Evolutionary conservation across 1,140 invertebrate genomes (phyloP).

Genomic region (Drosophila triauraria): DNA sequence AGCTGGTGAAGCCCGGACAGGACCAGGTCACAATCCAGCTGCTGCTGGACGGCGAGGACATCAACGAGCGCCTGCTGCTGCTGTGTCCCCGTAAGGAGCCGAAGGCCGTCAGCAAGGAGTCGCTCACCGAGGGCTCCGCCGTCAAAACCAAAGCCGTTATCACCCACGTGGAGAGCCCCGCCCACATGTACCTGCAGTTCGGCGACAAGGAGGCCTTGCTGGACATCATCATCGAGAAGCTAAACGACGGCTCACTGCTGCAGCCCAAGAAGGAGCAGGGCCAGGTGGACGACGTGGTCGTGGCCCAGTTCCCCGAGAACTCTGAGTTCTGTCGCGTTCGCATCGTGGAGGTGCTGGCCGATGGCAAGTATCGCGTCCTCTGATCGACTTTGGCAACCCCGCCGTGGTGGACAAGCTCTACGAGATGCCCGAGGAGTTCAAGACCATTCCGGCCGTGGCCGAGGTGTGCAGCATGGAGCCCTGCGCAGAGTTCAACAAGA

Average conservation of each 20-base stretch:
- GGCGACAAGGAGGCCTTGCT: conserved; percentile 43
- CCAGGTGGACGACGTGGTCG: conserved; percentile 56
- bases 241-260: conserved; percentile 42
- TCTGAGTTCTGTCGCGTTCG: conserved; percentile 64
- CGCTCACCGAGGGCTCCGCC: background rate
- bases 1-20: conserved; percentile 87
- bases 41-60: conserved; percentile 87
- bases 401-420: conserved; percentile 87
- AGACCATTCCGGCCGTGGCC: conserved; percentile 87
- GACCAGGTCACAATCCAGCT: conserved; percentile 89
- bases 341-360: conserved; percentile 57
- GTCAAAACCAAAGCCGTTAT: conserved; percentile 45
- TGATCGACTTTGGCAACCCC: conserved; percentile 91
- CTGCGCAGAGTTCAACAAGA: conserved; percentile 29
- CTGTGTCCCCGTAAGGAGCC: conserved; percentile 85
- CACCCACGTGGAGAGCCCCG: conserved; percentile 65
- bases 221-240: conserved; percentile 55
- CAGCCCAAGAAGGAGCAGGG: conserved; percentile 28
- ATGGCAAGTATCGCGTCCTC: conserved; percentile 86
- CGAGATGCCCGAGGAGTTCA: conserved; percentile 88
- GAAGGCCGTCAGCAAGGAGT: conserved; percentile 20
- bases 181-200: conserved; percentile 70
- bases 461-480: conserved; percentile 87
- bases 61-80: conserved; percentile 87
- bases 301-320: conserved; percentile 61